phyloP scores from a whole-genome alignment of 2,113 vertebrate species.

The Poecile atricapillus region DNA sequence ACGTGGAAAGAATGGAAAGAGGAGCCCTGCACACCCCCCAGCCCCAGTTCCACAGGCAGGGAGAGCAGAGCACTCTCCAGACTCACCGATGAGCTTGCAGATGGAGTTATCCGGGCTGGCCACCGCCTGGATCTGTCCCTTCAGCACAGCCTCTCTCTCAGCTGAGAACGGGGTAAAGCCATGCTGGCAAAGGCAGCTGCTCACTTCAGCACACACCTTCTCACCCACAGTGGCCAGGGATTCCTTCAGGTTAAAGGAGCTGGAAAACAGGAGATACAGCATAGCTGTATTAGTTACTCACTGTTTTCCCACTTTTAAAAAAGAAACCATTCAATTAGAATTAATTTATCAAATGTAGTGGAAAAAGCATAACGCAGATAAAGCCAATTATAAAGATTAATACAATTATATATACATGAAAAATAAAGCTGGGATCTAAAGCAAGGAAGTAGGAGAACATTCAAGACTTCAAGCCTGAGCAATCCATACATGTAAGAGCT shows the following conservation, averaged over 20 bases:
- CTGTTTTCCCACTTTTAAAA: neutral
- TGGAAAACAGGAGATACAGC: neutral
- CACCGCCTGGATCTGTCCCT: conserved; percentile 86
- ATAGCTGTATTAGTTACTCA: neutral
- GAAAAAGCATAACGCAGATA: neutral
- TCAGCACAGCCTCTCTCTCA: conserved; percentile 76
- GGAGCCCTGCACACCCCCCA: neutral
- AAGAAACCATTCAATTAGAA: neutral
- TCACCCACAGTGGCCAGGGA: conserved; percentile 81
- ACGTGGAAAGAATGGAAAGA: neutral
- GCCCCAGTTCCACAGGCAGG: neutral
- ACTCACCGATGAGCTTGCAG: conserved; percentile 86
- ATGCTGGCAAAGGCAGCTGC: conserved; percentile 79
- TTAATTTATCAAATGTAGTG: neutral
- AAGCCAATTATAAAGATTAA: neutral
- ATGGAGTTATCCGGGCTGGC: conserved; percentile 79
- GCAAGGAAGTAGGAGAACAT: neutral
- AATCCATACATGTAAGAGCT: neutral
- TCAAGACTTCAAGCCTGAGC: neutral
- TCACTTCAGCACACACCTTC: conserved; percentile 87
- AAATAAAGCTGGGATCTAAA: neutral
- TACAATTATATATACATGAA: neutral
- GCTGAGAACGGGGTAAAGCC: conserved; percentile 77
- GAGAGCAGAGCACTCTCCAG: neutral
- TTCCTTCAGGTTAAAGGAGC: conserved; percentile 82